Conservation (phyloP, 2,888 invertebrate species). For the Disparrhopalites patrizii region DNA sequence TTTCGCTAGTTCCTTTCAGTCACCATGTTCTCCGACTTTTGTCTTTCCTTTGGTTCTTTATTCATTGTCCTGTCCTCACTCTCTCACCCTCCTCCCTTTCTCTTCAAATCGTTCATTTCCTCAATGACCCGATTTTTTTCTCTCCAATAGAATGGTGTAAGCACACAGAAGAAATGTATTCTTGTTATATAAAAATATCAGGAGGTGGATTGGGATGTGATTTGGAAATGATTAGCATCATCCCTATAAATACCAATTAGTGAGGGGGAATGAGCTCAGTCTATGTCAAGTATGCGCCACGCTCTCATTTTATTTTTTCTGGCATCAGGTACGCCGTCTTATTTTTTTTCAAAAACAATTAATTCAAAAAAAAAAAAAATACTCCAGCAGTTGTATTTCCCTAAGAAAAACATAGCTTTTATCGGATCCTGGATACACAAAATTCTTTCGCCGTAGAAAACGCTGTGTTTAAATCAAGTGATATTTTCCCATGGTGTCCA, state of each 20-base stretch:
- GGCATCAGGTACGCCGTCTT: conserved; percentile 27
- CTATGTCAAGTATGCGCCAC: conserved; percentile 21
- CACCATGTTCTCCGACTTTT: too few species aligned
- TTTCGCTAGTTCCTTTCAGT: too few species aligned
- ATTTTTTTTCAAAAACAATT: conserved; percentile 10
- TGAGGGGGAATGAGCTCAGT: conserved; percentile 12
- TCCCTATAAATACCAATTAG: conserved; percentile 15
- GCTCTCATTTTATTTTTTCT: conserved; percentile 16
- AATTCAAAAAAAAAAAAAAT: neutral
- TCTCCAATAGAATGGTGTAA: too few species aligned
- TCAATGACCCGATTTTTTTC: neutral
- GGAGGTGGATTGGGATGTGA: neutral
- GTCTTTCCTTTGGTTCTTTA: neutral
- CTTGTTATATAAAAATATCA: neutral
- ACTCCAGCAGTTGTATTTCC: neutral
- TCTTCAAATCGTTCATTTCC: neutral
- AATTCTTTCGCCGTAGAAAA: neutral
- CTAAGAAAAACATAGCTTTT: neutral
- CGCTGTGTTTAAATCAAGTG: too few species aligned
- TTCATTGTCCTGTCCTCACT: neutral
- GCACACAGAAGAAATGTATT: neutral
- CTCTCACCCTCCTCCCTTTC: neutral
- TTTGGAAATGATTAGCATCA: neutral
- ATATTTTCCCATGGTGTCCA: too few species aligned
- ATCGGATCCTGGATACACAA: neutral